These are phyloP conservation scores for Cabera pusaria DNA, from an alignment of 2,888 invertebrate genomes.

Conservation along the genomic window DNA sequence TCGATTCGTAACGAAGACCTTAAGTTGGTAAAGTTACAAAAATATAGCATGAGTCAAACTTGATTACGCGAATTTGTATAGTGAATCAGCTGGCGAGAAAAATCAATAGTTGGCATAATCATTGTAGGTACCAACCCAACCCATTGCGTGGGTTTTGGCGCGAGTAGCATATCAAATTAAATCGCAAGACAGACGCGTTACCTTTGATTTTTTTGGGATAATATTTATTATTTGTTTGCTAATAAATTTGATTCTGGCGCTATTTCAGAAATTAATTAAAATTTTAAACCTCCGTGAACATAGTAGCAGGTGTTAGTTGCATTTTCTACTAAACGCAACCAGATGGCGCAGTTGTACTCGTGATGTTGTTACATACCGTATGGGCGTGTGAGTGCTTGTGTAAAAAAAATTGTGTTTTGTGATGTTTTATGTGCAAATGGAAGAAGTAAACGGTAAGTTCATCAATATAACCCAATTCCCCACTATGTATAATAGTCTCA, in stretches of 20 bases:
- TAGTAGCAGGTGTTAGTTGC: conserved; percentile 47
- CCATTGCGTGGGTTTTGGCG: too few species aligned
- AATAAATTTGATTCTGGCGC: too few species aligned
- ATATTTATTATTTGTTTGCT: too few species aligned
- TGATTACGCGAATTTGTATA: conserved; percentile 59
- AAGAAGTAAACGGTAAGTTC: conserved; percentile 70
- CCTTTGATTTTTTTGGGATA: too few species aligned
- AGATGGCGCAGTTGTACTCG: conserved; percentile 80
- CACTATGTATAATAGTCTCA: conserved; percentile 38
- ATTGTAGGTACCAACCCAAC: too few species aligned
- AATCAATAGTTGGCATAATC: too few species aligned
- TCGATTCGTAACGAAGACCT: too few species aligned
- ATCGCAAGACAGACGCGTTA: too few species aligned
- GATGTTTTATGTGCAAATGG: conserved; percentile 69
- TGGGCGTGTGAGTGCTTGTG: conserved; percentile 83
- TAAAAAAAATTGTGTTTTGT: conserved; percentile 77
- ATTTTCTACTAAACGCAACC: conserved; percentile 53
- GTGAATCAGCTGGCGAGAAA: conserved; percentile 73
- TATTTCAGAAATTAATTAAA: too few species aligned
- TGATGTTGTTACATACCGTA: conserved; percentile 78
- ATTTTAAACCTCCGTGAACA: conserved; percentile 39
- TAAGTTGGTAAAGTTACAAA: conserved; percentile 42
- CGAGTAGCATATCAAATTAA: too few species aligned
- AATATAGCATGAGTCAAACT: conserved; percentile 66
- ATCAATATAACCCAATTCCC: conserved; percentile 41